Evolutionary conservation across 2,797 vertebrate genomes (phyloP).

Genomic region (Characodon lateralis): DNA sequence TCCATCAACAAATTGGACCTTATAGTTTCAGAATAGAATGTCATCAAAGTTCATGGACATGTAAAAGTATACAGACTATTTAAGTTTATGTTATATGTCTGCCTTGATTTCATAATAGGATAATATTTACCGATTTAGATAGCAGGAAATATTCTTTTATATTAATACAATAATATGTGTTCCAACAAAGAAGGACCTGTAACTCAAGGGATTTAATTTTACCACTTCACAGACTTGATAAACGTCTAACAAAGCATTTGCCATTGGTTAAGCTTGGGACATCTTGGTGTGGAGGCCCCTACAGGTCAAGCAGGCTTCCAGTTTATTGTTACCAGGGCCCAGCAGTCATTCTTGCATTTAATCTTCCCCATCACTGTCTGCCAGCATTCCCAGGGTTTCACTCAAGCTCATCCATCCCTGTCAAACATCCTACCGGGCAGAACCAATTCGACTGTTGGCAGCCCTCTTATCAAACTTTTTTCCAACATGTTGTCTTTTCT

Average conservation of each 20-base stretch:
- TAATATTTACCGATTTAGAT: no score
- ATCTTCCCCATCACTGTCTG: conserved; percentile 22
- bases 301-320: conserved; percentile 14
- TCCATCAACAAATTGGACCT: no score
- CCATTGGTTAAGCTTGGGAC: neutral
- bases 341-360: conserved; percentile 32
- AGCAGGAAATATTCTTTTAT: no score
- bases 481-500: conserved; percentile 62
- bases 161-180: no score
- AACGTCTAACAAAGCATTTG: neutral
- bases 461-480: conserved; percentile 58
- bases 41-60: no score
- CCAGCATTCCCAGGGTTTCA: conserved; percentile 59
- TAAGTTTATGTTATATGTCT: no score
- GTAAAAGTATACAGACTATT: no score
- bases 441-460: conserved; percentile 41
- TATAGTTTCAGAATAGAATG: no score
- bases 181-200: neutral
- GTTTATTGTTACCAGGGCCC: conserved; percentile 41
- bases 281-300: conserved; percentile 8
- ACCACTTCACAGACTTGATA: neutral
- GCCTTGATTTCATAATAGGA: no score
- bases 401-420: conserved; percentile 60
- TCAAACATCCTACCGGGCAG: conserved; percentile 59
- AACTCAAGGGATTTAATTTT: neutral